Percentiles rank a stretch among this genome's conserved stretches.
Conservation (phyloP, 2,113 vertebrate species). For the Peromyscus leucopus region DNA sequence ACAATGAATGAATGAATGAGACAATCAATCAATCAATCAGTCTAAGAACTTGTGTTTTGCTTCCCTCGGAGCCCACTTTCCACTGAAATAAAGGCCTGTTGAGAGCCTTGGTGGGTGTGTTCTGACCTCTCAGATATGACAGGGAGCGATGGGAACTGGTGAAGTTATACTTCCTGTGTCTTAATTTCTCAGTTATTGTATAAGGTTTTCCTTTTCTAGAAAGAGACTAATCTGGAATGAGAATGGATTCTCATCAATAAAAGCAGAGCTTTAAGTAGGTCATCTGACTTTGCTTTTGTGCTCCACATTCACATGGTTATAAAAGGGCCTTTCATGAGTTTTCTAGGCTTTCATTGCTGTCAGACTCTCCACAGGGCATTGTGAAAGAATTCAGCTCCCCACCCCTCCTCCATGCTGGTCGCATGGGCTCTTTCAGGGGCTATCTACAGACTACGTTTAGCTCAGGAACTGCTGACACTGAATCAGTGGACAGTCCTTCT, state of each 20-base stretch:
- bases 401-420: constrained; percentile 43
- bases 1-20: neutral
- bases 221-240: constrained; percentile 83
- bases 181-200: constrained; percentile 69
- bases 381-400: constrained; percentile 75
- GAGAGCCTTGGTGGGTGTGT: constrained; percentile 13
- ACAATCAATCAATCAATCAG: neutral
- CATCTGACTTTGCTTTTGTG: constrained; percentile 80
- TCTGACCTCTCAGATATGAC: constrained; percentile 36
- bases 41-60: neutral
- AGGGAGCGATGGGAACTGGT: constrained; percentile 35
- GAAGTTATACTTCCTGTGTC: constrained; percentile 54
- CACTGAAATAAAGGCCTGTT: constrained; percentile 14
- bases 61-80: constrained; percentile 33
- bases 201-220: constrained; percentile 80
- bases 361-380: constrained; percentile 74
- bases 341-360: constrained; percentile 77
- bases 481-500: constrained; percentile 56
- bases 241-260: constrained; percentile 83
- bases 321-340: constrained; percentile 82
- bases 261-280: constrained; percentile 79
- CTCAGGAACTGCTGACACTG: constrained; percentile 48
- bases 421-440: constrained; percentile 67
- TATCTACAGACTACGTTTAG: constrained; percentile 58
- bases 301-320: constrained; percentile 71